Evolutionary conservation across 2,888 invertebrate species (phyloP), one percentile per base, ranked within the genome.

Genomic region (Nomada hirtipes): DNA sequence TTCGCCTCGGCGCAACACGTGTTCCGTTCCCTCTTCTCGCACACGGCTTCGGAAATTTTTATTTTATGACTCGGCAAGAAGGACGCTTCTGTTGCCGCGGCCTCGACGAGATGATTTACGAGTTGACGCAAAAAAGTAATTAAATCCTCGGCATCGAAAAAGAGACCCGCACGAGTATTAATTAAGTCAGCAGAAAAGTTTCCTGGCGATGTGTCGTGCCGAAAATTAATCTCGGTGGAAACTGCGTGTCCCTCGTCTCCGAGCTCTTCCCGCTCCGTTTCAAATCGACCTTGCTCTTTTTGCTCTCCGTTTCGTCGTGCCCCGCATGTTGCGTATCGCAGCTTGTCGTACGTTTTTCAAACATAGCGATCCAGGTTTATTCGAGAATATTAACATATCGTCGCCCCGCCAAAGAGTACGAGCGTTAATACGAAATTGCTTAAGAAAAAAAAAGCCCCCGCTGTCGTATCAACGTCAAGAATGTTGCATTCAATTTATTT

Each of bases 101-200:
- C 81, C 81, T 82, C 88, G 80, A 36, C 76, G 61, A 76, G 88
- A 91, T 93, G 93, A 92, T 93, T 93, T 93, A 93, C 92, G 93
- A 92, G 91, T 90, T 87, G 87, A 87, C 84, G 91, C 90, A 92
- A 92, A 93, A 93, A 93, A 92, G 92, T 93, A 92, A 93, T 93
- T 93, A 93, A 92, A 91, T 91, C 88, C 84, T 82, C 85, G 90
- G 80, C 88, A 84, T 86, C 83, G 79, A 83, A 85, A 86, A 89
- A 88, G 86, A 63, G 84, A 86, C 79, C 70, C 84, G 82, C 52
- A 75, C 76, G 88, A 89, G 89, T 91, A 91, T 91, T 92, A 92
- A 93, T 93, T 91, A 90, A 92, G 91, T 86, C 89, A 82, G 87
- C 81, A 89, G 84, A 84, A 84, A 87, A 86, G 81, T 86, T 82